Conservation (phyloP, 1,140 invertebrate genomes). For the Monochamus saltuarius region DNA sequence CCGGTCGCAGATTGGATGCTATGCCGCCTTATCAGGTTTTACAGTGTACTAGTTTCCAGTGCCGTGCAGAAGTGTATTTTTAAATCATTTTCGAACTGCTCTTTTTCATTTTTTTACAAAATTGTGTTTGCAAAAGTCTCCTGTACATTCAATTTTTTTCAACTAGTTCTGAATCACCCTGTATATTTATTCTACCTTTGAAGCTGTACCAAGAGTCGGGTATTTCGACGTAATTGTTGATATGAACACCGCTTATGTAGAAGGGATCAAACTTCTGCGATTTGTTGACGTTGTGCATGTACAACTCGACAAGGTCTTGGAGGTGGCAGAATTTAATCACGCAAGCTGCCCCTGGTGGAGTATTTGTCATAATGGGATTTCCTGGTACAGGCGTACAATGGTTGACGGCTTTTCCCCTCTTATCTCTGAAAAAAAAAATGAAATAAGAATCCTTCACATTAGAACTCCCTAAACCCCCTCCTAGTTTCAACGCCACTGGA, state of each 20-base stretch:
- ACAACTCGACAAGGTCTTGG: constrained; percentile 41
- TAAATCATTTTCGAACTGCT: too few species aligned
- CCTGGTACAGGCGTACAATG: constrained; percentile 11
- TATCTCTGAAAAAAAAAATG: constrained; percentile 15
- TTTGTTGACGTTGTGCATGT: constrained; percentile 50
- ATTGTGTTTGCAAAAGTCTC: too few species aligned
- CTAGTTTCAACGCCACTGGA: too few species aligned
- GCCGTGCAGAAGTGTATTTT: too few species aligned
- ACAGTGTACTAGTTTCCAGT: too few species aligned
- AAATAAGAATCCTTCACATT: neutral
- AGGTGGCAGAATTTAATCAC: constrained; percentile 41
- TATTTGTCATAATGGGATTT: constrained; percentile 4
- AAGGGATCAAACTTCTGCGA: constrained; percentile 52
- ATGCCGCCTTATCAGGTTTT: too few species aligned
- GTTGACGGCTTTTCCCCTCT: neutral
- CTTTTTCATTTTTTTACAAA: too few species aligned
- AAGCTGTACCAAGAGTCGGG: constrained; percentile 55
- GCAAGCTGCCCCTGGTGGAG: constrained; percentile 39
- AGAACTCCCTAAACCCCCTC: too few species aligned
- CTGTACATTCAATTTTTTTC: too few species aligned
- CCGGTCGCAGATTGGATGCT: too few species aligned
- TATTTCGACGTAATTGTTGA: constrained; percentile 51
- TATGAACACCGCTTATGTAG: constrained; percentile 52
- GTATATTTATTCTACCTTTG: constrained; percentile 47
- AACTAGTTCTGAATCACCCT: too few species aligned